A percentile compares a stretch with the other conserved stretches of the same genome.
phyloP scores from a whole-genome alignment of 2,888 invertebrate species.

The Entomobrya proxima region DNA sequence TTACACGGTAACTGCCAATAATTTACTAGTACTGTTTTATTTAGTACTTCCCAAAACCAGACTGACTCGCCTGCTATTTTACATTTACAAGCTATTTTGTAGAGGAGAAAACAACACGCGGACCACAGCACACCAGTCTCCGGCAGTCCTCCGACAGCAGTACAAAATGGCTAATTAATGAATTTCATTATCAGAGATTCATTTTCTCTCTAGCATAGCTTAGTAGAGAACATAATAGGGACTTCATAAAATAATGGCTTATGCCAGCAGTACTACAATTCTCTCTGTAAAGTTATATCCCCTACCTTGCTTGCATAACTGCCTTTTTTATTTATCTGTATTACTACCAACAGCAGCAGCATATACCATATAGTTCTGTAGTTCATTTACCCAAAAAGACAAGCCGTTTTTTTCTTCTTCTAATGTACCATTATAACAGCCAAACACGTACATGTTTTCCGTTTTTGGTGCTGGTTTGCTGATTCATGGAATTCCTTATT shows the following conservation, averaged over 20 bases:
- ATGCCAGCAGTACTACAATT: background rate
- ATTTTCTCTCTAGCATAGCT: background rate
- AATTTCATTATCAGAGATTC: slow-evolving; percentile 55
- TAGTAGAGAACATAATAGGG: background rate
- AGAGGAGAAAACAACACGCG: background rate
- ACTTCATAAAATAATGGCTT: background rate
- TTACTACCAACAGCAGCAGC: background rate
- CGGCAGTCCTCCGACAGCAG: background rate
- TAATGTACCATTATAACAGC: background rate
- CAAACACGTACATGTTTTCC: background rate
- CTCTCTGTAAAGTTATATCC: background rate
- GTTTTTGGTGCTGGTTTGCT: slow-evolving; percentile 1
- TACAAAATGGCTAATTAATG: slow-evolving; percentile 58
- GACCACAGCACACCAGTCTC: background rate
- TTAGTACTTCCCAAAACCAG: too few relatives aligned
- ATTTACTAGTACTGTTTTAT: slow-evolving; percentile 24
- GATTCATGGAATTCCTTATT: slow-evolving; percentile 30
- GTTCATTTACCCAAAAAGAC: background rate
- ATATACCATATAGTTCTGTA: background rate
- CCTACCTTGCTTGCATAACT: background rate
- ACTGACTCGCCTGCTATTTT: background rate
- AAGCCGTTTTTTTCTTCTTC: background rate
- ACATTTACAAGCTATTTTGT: background rate
- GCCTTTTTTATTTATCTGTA: background rate
- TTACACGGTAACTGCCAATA: slow-evolving; percentile 36